These are phyloP conservation scores for Pipistrellus nathusii DNA, from an alignment of 2,797 vertebrate species.

Conservation along the genomic window DNA sequence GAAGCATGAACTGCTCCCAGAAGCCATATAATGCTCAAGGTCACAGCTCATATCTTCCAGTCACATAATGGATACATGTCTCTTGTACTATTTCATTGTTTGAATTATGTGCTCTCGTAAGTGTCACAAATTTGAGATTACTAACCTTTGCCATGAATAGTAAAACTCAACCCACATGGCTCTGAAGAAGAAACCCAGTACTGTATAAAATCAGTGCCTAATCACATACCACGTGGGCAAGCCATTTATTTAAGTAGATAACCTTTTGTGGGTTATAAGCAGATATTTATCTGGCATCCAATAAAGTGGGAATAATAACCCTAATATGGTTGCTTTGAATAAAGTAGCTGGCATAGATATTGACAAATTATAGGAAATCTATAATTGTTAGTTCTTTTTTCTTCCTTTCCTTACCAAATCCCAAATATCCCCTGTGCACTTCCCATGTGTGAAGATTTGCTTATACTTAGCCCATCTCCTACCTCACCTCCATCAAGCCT, in stretches of 20 bases:
- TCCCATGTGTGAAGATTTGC: background rate
- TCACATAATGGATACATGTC: background rate
- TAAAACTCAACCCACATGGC: background rate
- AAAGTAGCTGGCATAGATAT: background rate
- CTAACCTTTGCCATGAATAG: background rate
- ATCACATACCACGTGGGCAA: background rate
- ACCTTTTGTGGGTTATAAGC: background rate
- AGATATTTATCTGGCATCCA: background rate
- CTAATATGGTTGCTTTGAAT: background rate
- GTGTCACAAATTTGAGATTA: background rate
- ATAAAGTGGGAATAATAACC: background rate
- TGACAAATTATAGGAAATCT: background rate
- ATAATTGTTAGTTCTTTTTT: background rate
- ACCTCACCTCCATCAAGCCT: background rate
- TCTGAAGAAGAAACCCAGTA: slow-evolving; percentile 27
- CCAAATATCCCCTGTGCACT: background rate
- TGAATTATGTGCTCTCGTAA: background rate
- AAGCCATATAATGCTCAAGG: background rate
- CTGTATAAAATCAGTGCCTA: background rate
- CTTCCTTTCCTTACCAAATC: background rate
- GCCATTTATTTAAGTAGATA: background rate
- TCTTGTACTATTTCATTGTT: background rate
- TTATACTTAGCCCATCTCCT: background rate
- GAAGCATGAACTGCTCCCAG: background rate
- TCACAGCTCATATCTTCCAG: background rate